Evolutionary conservation across 2,113 vertebrate species (phyloP).

Genomic region (Semnornis frantzii): DNA sequence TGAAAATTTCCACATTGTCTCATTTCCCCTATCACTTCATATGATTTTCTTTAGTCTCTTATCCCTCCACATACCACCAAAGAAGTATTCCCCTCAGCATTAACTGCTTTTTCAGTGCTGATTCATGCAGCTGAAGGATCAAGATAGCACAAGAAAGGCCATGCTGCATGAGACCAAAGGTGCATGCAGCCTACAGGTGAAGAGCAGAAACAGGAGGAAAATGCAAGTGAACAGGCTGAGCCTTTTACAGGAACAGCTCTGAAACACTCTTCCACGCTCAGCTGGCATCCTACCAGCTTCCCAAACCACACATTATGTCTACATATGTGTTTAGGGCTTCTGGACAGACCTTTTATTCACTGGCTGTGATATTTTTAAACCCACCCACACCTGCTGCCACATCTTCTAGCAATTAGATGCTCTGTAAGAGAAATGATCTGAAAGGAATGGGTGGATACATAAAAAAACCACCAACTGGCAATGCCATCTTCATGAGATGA

Average conservation of each 20-base stretch:
- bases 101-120: not conserved
- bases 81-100: not conserved
- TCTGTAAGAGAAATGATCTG: not conserved
- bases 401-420: not conserved
- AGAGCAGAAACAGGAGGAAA: not conserved
- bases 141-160: not conserved
- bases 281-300: not conserved
- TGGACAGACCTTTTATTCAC: not conserved
- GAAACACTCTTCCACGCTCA: not conserved
- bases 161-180: not conserved
- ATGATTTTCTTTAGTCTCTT: not conserved
- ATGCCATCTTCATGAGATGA: not conserved
- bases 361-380: not conserved
- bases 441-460: too few relatives aligned
- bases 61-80: not conserved
- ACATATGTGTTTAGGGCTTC: not conserved
- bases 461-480: not conserved
- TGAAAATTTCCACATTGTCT: not conserved
- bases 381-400: not conserved
- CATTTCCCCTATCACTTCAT: not conserved
- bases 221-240: not conserved
- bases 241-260: not conserved
- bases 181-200: not conserved
- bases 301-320: not conserved
- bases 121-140: not conserved